A percentile compares a stretch with the other conserved stretches of the same genome.
Conservation (phyloP, 1,140 invertebrate species). For the Drosophila lowei region DNA sequence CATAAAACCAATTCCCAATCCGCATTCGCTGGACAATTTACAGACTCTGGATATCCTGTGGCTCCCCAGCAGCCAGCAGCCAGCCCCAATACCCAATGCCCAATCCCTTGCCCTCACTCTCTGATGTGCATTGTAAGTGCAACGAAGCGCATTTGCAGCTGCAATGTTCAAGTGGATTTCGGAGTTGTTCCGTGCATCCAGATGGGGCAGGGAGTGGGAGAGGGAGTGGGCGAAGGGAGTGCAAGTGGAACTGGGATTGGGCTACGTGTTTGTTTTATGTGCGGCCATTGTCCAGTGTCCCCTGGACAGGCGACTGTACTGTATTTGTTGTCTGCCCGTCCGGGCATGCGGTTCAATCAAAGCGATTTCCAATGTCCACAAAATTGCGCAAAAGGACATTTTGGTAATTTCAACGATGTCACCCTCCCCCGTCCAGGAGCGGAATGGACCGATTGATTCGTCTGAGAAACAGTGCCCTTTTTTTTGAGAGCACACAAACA, state of each 20-base stretch:
- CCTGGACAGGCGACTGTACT: slow-evolving; percentile 34
- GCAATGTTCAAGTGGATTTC: slow-evolving; percentile 76
- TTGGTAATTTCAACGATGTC: slow-evolving; percentile 77
- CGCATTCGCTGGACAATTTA: slow-evolving; percentile 56
- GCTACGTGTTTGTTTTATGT: slow-evolving; percentile 74
- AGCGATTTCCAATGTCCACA: slow-evolving; percentile 81
- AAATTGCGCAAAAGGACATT: slow-evolving; percentile 81
- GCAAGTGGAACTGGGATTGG: slow-evolving; percentile 11
- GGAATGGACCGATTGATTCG: slow-evolving; percentile 1
- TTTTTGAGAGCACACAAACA: too few species aligned
- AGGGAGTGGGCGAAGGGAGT: slow-evolving; percentile 12
- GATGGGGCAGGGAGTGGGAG: background rate
- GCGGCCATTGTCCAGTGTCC: slow-evolving; percentile 71
- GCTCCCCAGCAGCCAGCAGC: background rate
- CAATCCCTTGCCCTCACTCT: slow-evolving; percentile 13
- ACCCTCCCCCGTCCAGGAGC: slow-evolving; percentile 18
- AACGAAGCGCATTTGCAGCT: slow-evolving; percentile 75
- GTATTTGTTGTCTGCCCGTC: slow-evolving; percentile 59
- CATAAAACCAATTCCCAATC: slow-evolving; percentile 75
- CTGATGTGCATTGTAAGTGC: slow-evolving; percentile 71
- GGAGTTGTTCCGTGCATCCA: slow-evolving; percentile 46
- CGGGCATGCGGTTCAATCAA: slow-evolving; percentile 77
- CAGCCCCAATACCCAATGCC: background rate
- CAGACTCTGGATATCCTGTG: slow-evolving; percentile 29
- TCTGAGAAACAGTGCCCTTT: too few species aligned